Evolutionary conservation across 1,140 invertebrate species (phyloP).

Genomic region (Riptortus pedestris): DNA sequence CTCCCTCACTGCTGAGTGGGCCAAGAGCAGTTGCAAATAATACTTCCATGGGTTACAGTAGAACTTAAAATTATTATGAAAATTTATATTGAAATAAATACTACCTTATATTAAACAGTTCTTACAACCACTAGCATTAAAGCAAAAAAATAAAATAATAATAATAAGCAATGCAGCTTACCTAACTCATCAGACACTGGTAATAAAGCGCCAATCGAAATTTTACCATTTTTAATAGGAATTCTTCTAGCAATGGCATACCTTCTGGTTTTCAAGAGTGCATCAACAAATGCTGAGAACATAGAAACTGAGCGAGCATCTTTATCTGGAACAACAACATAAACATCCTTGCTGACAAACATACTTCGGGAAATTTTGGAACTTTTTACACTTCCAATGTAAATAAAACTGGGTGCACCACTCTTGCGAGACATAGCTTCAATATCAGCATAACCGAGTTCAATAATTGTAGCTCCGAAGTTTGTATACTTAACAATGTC

Average conservation of each 20-base stretch:
- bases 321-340: slow-evolving; percentile 14
- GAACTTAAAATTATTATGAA: no score
- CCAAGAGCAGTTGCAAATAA: no score
- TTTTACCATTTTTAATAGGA: slow-evolving; percentile 22
- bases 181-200: slow-evolving; percentile 27
- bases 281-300: slow-evolving; percentile 21
- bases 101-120: no score
- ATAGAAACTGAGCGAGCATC: slow-evolving; percentile 3
- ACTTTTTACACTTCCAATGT: slow-evolving; percentile 15
- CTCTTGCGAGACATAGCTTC: slow-evolving; percentile 21
- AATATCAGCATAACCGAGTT: slow-evolving; percentile 23
- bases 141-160: no score
- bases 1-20: no score
- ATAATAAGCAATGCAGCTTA: no score
- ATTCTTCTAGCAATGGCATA: slow-evolving; percentile 21
- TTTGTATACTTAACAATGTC: slow-evolving; percentile 10
- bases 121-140: no score
- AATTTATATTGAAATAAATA: no score
- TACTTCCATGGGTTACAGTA: no score
- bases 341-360: slow-evolving; percentile 19
- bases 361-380: slow-evolving; percentile 12
- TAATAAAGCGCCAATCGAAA: slow-evolving; percentile 13
- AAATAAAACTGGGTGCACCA: slow-evolving; percentile 17
- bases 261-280: slow-evolving; percentile 17
- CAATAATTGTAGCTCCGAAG: slow-evolving; percentile 20